phyloP scores from a whole-genome alignment of 2,113 vertebrate species.

The Scalopus aquaticus region DNA sequence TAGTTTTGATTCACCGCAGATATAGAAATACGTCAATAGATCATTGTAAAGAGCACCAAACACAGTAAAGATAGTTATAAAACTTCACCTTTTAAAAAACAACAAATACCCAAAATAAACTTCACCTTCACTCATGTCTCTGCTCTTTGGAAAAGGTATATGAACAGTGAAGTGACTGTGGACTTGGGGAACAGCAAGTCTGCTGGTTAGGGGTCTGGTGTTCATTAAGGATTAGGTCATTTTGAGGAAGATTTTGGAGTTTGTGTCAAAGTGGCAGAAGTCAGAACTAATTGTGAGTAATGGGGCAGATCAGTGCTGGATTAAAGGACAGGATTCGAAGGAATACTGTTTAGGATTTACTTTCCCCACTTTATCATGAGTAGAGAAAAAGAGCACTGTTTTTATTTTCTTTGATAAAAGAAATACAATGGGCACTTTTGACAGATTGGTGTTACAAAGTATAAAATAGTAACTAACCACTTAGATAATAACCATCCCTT shows the following conservation, averaged over 20 bases:
- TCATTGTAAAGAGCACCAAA: not conserved
- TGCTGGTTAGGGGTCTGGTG: not conserved
- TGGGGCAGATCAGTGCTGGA: not conserved
- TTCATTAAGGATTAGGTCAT: not conserved
- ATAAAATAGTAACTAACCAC: not conserved
- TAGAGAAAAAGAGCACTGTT: not conserved
- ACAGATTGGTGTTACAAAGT: not conserved
- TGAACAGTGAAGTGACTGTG: not conserved
- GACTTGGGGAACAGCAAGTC: not conserved
- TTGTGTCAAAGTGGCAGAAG: not conserved
- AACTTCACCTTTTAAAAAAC: not conserved
- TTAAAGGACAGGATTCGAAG: not conserved
- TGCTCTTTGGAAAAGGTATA: not conserved
- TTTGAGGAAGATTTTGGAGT: not conserved
- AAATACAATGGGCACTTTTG: not conserved
- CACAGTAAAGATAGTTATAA: not conserved
- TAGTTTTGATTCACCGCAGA: not conserved
- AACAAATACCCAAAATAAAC: not conserved
- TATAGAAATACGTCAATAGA: not conserved
- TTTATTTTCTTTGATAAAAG: conserved; percentile 15
- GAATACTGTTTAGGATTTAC: not conserved
- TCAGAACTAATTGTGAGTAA: not conserved
- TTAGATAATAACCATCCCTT: not conserved
- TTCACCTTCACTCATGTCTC: not conserved
- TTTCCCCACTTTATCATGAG: not conserved